Conservation (phyloP, 2,797 vertebrate genomes). For the Botia almorhae region DNA sequence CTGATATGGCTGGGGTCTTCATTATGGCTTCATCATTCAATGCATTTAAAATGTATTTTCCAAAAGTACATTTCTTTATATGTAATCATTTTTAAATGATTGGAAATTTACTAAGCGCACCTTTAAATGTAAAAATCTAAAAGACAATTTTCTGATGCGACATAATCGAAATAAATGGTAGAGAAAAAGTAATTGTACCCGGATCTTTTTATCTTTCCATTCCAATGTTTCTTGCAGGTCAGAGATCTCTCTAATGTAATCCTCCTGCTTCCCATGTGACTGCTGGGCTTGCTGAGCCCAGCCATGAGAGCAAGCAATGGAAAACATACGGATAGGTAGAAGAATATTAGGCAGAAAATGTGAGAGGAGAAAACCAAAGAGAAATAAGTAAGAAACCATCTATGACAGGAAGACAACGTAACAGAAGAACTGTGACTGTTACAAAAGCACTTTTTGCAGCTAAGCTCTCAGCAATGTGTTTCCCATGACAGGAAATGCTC, state of each 20-base stretch:
- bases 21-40: no score
- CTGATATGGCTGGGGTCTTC: not conserved
- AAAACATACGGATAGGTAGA: slow-evolving; percentile 60
- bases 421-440: not conserved
- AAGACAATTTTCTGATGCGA: not conserved
- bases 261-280: slow-evolving; percentile 84
- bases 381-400: slow-evolving; percentile 12
- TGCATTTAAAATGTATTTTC: not conserved
- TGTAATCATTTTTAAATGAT: not conserved
- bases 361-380: slow-evolving; percentile 27
- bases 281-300: slow-evolving; percentile 85
- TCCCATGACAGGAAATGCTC: slow-evolving; percentile 54
- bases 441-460: not conserved
- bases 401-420: not conserved
- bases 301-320: slow-evolving; percentile 22
- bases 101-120: not conserved
- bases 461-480: not conserved
- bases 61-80: not conserved
- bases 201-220: slow-evolving; percentile 97
- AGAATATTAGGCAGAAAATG: slow-evolving; percentile 55
- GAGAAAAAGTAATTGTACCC: slow-evolving; percentile 74
- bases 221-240: slow-evolving; percentile 94
- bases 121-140: not conserved
- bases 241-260: slow-evolving; percentile 84
- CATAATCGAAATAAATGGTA: slow-evolving; percentile 9